phyloP scores from a whole-genome alignment of 2,113 vertebrate genomes.

The Halichoerus grypus region DNA sequence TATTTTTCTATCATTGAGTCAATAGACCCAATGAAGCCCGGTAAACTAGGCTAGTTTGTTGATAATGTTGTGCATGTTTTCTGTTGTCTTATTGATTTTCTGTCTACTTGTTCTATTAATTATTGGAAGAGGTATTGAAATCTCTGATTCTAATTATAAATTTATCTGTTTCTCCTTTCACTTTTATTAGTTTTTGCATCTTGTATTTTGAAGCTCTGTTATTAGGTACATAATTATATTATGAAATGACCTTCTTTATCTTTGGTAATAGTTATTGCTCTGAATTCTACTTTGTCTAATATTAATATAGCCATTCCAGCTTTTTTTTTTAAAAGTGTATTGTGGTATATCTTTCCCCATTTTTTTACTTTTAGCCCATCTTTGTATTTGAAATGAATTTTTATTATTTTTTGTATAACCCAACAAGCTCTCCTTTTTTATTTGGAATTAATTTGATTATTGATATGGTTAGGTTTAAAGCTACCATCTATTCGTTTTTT shows the following conservation, averaged over 20 bases:
- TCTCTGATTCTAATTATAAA: not conserved
- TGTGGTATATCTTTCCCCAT: not conserved
- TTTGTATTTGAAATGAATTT: slow-evolving; percentile 3
- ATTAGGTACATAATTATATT: not conserved
- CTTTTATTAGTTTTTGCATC: not conserved
- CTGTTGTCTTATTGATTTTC: not conserved
- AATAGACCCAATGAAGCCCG: not conserved
- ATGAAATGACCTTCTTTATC: not conserved
- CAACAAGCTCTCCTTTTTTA: not conserved
- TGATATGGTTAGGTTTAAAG: not conserved
- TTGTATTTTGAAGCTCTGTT: not conserved
- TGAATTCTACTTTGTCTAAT: slow-evolving; percentile 26
- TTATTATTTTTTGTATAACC: not conserved
- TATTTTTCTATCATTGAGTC: not conserved
- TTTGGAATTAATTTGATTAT: not conserved
- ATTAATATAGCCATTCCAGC: not conserved
- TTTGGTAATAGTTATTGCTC: not conserved
- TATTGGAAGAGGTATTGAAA: not conserved
- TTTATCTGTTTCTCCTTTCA: not conserved
- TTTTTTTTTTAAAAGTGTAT: not conserved
- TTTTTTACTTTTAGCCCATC: not conserved
- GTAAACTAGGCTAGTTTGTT: not conserved
- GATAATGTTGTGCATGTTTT: not conserved
- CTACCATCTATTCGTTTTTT: not conserved
- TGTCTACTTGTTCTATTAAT: not conserved